phyloP scores from a whole-genome alignment of 2,113 vertebrate species.

The Castor canadensis region DNA sequence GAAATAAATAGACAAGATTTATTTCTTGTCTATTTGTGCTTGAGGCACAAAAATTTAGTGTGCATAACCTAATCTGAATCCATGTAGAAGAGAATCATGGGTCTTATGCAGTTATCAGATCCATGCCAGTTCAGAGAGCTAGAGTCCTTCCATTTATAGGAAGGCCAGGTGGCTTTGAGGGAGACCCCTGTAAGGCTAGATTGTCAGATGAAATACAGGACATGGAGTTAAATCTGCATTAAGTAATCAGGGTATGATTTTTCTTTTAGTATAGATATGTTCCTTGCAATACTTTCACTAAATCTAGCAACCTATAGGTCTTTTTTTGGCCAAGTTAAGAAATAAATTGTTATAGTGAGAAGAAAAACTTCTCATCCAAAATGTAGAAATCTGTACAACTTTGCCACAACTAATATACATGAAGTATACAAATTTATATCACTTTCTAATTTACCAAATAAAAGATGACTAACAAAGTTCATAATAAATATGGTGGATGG shows the following conservation, averaged over 20 bases:
- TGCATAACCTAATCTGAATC: background rate
- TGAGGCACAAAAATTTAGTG: background rate
- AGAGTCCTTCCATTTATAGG: background rate
- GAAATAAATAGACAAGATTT: background rate
- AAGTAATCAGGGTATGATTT: background rate
- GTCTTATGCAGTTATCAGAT: background rate
- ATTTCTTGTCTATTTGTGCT: too few relatives aligned
- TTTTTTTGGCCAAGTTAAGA: conserved; percentile 93
- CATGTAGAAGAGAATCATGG: background rate
- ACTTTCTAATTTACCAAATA: conserved; percentile 99
- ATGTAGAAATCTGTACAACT: conserved; percentile 99
- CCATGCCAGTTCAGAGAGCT: background rate
- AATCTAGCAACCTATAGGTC: background rate
- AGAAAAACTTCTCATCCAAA: conserved; percentile 99
- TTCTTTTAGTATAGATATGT: background rate
- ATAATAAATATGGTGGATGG: conserved; percentile 95
- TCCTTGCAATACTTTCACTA: background rate
- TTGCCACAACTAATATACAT: conserved; percentile 99
- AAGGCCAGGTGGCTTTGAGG: background rate
- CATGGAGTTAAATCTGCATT: background rate
- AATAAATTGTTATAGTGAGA: conserved; percentile 99
- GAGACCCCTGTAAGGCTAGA: background rate
- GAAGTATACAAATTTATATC: conserved; percentile 99
- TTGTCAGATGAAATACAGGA: background rate
- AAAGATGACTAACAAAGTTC: conserved; percentile 98